Evolutionary conservation across 2,888 invertebrate species (phyloP).

Genomic region (Melipona beecheii): DNA sequence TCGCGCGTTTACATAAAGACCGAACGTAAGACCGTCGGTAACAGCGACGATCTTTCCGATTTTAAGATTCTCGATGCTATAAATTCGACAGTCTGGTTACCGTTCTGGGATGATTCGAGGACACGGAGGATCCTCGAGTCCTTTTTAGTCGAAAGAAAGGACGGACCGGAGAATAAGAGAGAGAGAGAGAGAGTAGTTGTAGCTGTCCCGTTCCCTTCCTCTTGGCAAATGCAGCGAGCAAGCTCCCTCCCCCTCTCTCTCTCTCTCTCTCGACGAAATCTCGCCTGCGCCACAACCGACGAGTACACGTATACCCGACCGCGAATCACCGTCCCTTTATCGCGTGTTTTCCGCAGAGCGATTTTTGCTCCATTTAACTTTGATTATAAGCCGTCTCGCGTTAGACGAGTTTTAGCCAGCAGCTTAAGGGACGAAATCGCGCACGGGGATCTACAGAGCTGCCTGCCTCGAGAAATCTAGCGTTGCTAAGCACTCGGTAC

Average conservation of each 20-base stretch:
- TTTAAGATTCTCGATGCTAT: conserved; percentile 49
- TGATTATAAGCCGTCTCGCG: conserved; percentile 68
- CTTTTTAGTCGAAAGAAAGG: conserved; percentile 47
- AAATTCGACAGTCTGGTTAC: conserved; percentile 61
- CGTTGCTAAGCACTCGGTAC: conserved; percentile 52
- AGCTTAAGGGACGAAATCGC: conserved; percentile 65
- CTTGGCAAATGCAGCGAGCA: conserved; percentile 20
- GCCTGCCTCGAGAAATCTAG: conserved; percentile 52
- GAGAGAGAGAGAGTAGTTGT: background rate
- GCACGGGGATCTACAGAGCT: conserved; percentile 56
- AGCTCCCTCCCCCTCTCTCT: background rate
- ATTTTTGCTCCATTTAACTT: conserved; percentile 72
- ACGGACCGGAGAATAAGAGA: background rate
- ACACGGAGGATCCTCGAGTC: conserved; percentile 45
- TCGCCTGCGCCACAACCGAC: conserved; percentile 56
- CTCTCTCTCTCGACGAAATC: conserved; percentile 51
- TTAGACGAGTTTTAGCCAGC: conserved; percentile 65
- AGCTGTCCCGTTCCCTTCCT: conserved; percentile 28
- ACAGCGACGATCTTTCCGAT: conserved; percentile 37
- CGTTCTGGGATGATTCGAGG: conserved; percentile 52
- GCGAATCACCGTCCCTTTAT: conserved; percentile 68
- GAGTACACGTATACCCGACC: conserved; percentile 62
- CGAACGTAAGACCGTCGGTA: conserved; percentile 5
- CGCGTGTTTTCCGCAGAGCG: conserved; percentile 62
- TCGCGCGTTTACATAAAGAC: conserved; percentile 8